phyloP scores from a whole-genome alignment of 2,113 vertebrate species.

The Rallus limicola region DNA sequence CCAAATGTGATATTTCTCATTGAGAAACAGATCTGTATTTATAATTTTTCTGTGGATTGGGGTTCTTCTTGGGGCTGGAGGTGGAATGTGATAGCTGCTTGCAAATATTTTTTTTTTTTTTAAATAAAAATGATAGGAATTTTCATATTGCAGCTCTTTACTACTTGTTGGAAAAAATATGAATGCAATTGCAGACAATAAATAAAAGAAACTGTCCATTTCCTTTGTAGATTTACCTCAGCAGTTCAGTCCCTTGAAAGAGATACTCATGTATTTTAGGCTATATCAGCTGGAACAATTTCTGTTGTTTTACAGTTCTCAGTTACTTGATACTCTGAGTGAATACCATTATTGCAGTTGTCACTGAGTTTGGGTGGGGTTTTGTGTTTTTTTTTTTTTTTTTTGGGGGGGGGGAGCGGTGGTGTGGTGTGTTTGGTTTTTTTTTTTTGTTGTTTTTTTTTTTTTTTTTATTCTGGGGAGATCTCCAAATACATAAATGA shows the following conservation, averaged over 20 bases:
- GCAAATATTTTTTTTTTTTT: neutral
- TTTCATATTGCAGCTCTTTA: neutral
- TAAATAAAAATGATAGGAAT: neutral
- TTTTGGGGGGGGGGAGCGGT: neutral
- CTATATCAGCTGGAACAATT: neutral
- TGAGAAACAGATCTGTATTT: neutral
- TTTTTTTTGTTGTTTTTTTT: too few species aligned
- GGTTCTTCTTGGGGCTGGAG: neutral
- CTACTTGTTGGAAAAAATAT: neutral
- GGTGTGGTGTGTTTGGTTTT: too few species aligned
- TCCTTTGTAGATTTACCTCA: neutral
- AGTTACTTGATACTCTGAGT: neutral
- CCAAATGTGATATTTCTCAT: conserved; percentile 2
- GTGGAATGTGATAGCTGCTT: neutral
- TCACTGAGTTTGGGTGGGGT: neutral
- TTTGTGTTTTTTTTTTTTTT: neutral
- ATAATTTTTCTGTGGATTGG: neutral
- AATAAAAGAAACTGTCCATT: neutral
- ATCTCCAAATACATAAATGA: neutral
- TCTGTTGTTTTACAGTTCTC: neutral
- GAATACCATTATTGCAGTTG: neutral
- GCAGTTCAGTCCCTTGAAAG: neutral
- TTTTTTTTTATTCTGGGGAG: neutral
- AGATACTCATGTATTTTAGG: neutral
- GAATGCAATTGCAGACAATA: neutral